Evolutionary conservation across 1,140 invertebrate species (phyloP).

Genomic region (Neocloeon triangulifer): DNA sequence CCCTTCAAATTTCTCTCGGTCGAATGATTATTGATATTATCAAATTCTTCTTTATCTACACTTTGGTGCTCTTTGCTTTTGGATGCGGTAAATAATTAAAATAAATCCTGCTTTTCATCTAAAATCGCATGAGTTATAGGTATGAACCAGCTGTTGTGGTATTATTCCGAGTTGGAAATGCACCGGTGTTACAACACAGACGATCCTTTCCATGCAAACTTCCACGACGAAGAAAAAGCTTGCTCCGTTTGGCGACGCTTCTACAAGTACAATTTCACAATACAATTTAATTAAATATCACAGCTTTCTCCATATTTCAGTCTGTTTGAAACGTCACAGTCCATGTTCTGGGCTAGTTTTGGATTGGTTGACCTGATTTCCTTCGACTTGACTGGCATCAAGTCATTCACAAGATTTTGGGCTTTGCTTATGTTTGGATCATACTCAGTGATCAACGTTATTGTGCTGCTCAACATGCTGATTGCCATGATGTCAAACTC

Average conservation of each 20-base stretch:
- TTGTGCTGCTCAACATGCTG: slow-evolving; percentile 80
- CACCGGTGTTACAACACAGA: slow-evolving; percentile 54
- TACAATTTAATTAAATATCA: slow-evolving; percentile 3
- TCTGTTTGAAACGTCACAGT: slow-evolving; percentile 82
- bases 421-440: slow-evolving; percentile 72
- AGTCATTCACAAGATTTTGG: slow-evolving; percentile 73
- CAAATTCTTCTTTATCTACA: slow-evolving; percentile 85
- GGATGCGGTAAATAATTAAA: slow-evolving; percentile 67
- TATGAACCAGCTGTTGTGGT: slow-evolving; percentile 84
- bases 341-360: slow-evolving; percentile 84
- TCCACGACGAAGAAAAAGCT: slow-evolving; percentile 54
- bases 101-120: background rate
- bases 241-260: slow-evolving; percentile 69
- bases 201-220: slow-evolving; percentile 38
- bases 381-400: slow-evolving; percentile 66
- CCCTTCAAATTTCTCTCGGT: slow-evolving; percentile 71
- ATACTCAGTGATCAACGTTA: slow-evolving; percentile 78
- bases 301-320: slow-evolving; percentile 23
- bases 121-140: slow-evolving; percentile 24
- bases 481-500: slow-evolving; percentile 96
- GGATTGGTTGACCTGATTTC: slow-evolving; percentile 70
- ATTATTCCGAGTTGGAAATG: slow-evolving; percentile 77
- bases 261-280: slow-evolving; percentile 36
- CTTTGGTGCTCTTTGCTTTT: slow-evolving; percentile 70
- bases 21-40: slow-evolving; percentile 85